Conservation (phyloP, 2,888 invertebrate genomes). For the Criorhina ranunculi region DNA sequence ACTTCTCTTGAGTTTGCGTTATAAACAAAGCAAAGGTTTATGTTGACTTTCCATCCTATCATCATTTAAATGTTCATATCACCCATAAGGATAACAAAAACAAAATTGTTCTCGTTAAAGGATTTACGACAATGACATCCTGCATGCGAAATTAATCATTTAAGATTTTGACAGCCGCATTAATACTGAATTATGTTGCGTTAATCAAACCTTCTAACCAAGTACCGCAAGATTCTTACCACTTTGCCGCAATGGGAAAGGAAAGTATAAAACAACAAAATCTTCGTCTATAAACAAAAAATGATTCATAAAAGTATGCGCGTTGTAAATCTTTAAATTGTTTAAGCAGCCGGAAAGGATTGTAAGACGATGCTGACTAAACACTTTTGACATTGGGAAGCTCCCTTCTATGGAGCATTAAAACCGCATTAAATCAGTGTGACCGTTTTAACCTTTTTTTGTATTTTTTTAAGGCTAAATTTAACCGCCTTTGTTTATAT, state of each 20-base stretch:
- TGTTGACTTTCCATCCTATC: neutral
- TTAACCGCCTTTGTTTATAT: too few relatives aligned
- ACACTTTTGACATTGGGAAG: conserved; percentile 20
- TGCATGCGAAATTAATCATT: conserved; percentile 30
- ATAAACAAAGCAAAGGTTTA: too few relatives aligned
- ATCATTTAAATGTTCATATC: neutral
- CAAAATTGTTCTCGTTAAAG: conserved; percentile 26
- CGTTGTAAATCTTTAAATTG: conserved; percentile 28
- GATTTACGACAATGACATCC: conserved; percentile 24
- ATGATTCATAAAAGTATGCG: conserved; percentile 18
- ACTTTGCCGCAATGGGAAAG: neutral
- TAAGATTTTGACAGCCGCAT: conserved; percentile 37
- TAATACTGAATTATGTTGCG: conserved; percentile 30
- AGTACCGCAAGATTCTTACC: conserved; percentile 5
- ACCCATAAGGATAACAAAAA: neutral
- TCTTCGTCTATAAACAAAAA: neutral
- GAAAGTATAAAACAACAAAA: neutral
- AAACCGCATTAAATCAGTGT: neutral
- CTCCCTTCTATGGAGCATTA: neutral
- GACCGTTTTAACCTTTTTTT: too few relatives aligned
- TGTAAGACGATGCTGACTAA: conserved; percentile 23
- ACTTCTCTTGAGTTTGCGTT: neutral
- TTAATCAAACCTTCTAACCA: conserved; percentile 26
- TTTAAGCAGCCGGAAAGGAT: conserved; percentile 34
- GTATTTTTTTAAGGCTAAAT: too few relatives aligned